Evolutionary conservation across 2,888 invertebrate genomes (phyloP), one percentile per base, ranked within the genome.

Genomic region (Lamproptera curius): DNA sequence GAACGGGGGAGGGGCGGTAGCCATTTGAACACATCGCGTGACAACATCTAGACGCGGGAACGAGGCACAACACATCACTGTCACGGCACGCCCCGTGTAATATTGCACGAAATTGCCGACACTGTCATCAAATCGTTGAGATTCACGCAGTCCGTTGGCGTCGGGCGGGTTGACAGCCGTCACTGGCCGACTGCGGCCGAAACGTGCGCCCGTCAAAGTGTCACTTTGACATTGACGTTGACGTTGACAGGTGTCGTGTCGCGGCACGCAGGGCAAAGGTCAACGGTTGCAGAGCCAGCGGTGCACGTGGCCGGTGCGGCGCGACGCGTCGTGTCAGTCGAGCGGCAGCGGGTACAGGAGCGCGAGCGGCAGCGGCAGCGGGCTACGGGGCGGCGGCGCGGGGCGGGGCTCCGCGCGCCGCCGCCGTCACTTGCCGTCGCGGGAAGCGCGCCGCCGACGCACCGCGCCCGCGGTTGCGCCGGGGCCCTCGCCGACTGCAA

Each of bases 351-450:
- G 59, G 52, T 55, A 57, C 43, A 65, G 70, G 52, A 62, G 63
- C 57, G 62, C 56, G 54, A 44, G 55, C 17, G 56, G 47, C 37
- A 50, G 38, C 47, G 57, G 54, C 41, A 53, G 53, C 53, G 57
- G 54, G 40, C 52, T 52, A 52, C 47, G 54, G 41, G 55, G 56
- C 40, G 56, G 59, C 50, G 60, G 48, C 53, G 57, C 62, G 54
- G 60, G 78, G 79, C 73, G 72, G 72, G 76, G 77, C 79, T 78
- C 86, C 88, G 88, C 81, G 80, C 79, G 83, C 70, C 81, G 88
- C 90, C 86, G 80, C 78, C 89, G 91, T 93, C 93, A 93, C 92
- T 93, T 93, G 89, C 90, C 92, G 85, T 92, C 92, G 76, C 92
- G 91, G 56, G 92, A 92, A 61, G 89, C 88, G 71, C 93, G 91